Percentiles rank a stretch among this genome's conserved stretches.
phyloP scores from a whole-genome alignment of 1,140 invertebrate species.

The Oryzaephilus surinamensis region DNA sequence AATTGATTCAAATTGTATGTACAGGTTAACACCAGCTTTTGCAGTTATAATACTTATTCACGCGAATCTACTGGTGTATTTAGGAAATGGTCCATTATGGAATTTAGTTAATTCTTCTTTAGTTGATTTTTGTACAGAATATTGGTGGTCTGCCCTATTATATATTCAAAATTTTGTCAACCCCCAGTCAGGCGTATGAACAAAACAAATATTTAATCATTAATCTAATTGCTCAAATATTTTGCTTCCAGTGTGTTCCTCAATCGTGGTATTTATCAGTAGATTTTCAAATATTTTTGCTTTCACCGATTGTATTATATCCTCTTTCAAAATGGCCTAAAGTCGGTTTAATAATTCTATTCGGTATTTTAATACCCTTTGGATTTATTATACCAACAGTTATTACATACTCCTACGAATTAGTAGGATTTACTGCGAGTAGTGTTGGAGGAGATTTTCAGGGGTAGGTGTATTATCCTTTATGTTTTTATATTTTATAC shows the following conservation, averaged over 20 bases:
- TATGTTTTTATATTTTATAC: conserved; percentile 2
- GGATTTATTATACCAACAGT: background rate
- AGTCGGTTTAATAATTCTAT: background rate
- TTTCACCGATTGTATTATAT: conserved; percentile 31
- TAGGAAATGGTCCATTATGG: conserved; percentile 44
- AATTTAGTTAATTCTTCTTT: conserved; percentile 27
- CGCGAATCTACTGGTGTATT: conserved; percentile 41
- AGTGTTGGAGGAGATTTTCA: too few species aligned
- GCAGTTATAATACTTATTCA: conserved; percentile 43
- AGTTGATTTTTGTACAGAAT: conserved; percentile 29
- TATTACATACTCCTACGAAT: conserved; percentile 1
- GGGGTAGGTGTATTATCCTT: background rate
- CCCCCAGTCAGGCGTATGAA: conserved; percentile 24
- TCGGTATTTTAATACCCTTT: conserved; percentile 3
- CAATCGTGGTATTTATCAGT: conserved; percentile 34
- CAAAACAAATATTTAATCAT: conserved; percentile 13
- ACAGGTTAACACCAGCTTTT: conserved; percentile 37
- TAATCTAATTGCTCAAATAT: background rate
- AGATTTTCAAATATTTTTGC: conserved; percentile 31
- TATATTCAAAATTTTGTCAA: conserved; percentile 42
- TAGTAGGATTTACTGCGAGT: too few species aligned
- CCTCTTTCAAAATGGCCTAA: conserved; percentile 12
- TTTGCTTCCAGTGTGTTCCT: conserved; percentile 24
- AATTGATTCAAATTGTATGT: conserved; percentile 17
- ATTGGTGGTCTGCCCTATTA: conserved; percentile 43